phyloP scores from a whole-genome alignment of 2,113 vertebrate species.

The Rhinichthys klamathensis region DNA sequence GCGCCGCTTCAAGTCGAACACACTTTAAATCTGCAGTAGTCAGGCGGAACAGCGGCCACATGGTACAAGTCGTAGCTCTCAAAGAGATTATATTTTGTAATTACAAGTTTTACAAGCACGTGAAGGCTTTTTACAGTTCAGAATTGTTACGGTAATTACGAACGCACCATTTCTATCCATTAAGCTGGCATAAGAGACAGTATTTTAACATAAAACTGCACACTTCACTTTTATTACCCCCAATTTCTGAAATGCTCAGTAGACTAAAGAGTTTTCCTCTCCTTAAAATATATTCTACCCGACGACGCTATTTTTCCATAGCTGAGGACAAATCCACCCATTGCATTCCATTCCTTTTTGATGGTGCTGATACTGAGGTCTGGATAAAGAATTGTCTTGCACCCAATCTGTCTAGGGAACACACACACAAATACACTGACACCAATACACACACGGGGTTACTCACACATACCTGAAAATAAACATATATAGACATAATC shows the following conservation, averaged over 20 bases:
- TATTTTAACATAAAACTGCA: neutral
- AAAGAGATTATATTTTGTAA: no score
- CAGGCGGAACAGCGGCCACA: no score
- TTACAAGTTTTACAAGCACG: no score
- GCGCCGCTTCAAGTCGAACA: no score
- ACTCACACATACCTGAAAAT: neutral
- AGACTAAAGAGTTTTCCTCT: neutral
- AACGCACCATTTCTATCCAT: neutral
- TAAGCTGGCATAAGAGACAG: neutral
- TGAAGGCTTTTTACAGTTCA: no score
- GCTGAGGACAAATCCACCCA: constrained; percentile 5
- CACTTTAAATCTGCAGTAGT: no score
- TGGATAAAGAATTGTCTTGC: constrained; percentile 62
- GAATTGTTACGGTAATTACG: no score
- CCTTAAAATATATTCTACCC: neutral
- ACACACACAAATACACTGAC: neutral
- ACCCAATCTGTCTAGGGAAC: constrained; percentile 57
- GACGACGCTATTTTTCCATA: neutral
- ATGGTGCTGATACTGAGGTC: constrained; percentile 38
- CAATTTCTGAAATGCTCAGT: neutral
- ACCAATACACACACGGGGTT: neutral
- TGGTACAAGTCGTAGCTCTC: no score
- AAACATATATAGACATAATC: constrained; percentile 2
- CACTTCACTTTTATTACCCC: neutral
- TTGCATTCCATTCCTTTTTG: constrained; percentile 3